Evolutionary conservation across 2,113 vertebrate genomes (phyloP), one percentile per base, ranked within the genome.

Genomic region (Morone saxatilis): DNA sequence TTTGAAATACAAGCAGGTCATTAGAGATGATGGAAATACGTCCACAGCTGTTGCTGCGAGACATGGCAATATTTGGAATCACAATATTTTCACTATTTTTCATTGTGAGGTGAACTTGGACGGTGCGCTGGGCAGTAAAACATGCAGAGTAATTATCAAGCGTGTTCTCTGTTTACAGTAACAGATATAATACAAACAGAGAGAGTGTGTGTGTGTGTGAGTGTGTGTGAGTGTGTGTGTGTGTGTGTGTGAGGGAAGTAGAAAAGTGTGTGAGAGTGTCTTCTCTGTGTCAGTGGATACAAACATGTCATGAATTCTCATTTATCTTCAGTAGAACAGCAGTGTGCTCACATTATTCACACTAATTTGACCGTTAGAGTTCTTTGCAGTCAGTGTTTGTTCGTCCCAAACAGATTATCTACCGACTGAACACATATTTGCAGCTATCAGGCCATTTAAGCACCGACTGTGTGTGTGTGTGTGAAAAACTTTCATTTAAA

Each of bases 81-180:
- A 85, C 88, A 89, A 88, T 90, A 82, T 86, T 90, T 83, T 76
- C 4, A 9, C 60, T 25, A 72, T 84, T 85, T 85, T 85, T 88
- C 86, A 87, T 53, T 0, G 20, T 62, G 86, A 68, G 67, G 62
- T 70, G 54, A 78, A 82, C 41, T 67, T 78, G 76, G 78, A 81
- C 16, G 3, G 7, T 7, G 57, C 17, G 10, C 51, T 2, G 31
- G 31, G 31, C 31, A 31, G 51, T 25, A 50, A 86, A 72, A 88
- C 70, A 47, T 14, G 62, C 81, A 20, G 60, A 60, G 72, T 71
- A 9, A 78, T 83, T 41, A 85, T 63, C 11, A 5, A 72, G 45
- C 57, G 7, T 67, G 75, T 54, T 80, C 61, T 75, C 43, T 73
- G 91, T 92, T 92, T 93, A 76, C 70, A 65, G 65, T 57, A 76